Base-by-base conservation (phyloP, 2,888 invertebrate genomes). In the Syrphus vitripennis region DNA sequence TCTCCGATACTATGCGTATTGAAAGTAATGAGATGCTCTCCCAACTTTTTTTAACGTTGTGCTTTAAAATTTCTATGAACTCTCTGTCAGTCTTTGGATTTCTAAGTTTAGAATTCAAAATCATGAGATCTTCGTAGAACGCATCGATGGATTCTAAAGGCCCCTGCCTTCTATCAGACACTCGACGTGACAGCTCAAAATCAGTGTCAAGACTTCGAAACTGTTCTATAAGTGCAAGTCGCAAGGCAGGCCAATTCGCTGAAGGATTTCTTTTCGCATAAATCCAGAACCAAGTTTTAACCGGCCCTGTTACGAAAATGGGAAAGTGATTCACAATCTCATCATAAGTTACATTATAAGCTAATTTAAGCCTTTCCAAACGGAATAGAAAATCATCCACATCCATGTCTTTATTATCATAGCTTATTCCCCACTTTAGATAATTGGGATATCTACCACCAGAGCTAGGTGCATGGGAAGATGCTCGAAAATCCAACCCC, bases 371-470 rank as follows among this genome's bases (percentile, higher is more conserved):
- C 26, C 2, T 53, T 26, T 53, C 53, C 9, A 53, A 53, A 53
- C 53, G 53, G 5, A 53, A 53, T n/a, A 53, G 26, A 26, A 53
- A 24, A 4, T 53, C 53, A 53, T 53, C 53, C 2, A 24, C 26
- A 53, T 53, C 53, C 53, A 53, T 53, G 53, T 53, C 5, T 53
- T 53, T 53, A 53, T 53, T 53, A 53, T 53, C 53, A 14, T 14
- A 53, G 53, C 6, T 12, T 53, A 53, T 29, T 29, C 29, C 29
- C 29, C 29, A 29, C 29, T 29, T 29, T 4, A 6, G 29, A 29
- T 29, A 29, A 29, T 29, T 29, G 4, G 1, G 29, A 29, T 29
- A 29, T 7, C 29, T 29, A 29, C 29, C 29, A 7, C 29, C 29
- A 4, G 7, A 29, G 29, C 29, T 29, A 29, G 29, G 29, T 29